phyloP scores from a whole-genome alignment of 2,113 vertebrate genomes.

The Poecile atricapillus region DNA sequence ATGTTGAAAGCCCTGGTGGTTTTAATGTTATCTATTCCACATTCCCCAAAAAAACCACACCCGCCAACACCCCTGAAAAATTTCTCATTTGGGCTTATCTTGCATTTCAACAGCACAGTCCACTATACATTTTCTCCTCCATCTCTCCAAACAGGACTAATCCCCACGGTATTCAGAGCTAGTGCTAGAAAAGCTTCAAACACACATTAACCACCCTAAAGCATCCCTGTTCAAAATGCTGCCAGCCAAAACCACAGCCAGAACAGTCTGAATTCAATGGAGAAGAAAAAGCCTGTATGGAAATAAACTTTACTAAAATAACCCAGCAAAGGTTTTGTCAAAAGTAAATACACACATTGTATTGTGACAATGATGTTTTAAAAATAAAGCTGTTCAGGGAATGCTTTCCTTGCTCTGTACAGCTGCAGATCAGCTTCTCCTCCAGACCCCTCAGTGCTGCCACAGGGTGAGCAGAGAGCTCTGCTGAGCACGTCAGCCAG shows the following conservation, averaged over 20 bases:
- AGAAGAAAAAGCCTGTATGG: not conserved
- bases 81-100: not conserved
- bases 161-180: not conserved
- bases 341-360: not conserved
- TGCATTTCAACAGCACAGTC: not conserved
- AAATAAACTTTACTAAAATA: constrained; percentile 19
- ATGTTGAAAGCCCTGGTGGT: not conserved
- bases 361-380: not conserved
- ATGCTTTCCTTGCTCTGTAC: not conserved
- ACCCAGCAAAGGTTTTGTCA: not conserved
- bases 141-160: not conserved
- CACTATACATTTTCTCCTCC: not conserved
- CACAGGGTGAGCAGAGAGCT: not conserved
- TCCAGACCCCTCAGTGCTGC: not conserved
- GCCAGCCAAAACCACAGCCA: not conserved
- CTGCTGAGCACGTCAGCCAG: accelerated
- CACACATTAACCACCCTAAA: not conserved
- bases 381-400: not conserved
- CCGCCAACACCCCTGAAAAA: not conserved
- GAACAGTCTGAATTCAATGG: not conserved
- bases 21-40: not conserved
- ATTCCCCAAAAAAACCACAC: not conserved
- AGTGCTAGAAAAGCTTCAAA: not conserved
- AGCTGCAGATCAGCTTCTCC: not conserved
- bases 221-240: not conserved